Conservation (phyloP, 2,113 vertebrate genomes). For the Anolis sagrei region DNA sequence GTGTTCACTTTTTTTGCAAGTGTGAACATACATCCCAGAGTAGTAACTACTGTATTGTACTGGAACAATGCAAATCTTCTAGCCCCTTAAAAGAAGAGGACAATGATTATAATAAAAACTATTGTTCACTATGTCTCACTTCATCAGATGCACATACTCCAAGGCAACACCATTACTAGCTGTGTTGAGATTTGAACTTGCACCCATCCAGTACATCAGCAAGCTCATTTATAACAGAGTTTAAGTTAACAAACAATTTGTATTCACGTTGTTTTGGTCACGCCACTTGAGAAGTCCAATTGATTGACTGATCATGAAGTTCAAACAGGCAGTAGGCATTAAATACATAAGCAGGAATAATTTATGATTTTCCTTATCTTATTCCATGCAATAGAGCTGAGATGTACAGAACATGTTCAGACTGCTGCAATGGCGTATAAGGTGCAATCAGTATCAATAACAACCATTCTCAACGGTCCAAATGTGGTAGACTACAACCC, state of each 20-base stretch:
- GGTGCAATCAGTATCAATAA: background rate
- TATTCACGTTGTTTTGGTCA: constrained; percentile 11
- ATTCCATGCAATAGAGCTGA: background rate
- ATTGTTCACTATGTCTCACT: background rate
- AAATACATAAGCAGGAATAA: constrained; percentile 12
- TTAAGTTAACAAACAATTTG: background rate
- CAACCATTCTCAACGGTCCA: background rate
- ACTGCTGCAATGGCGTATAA: background rate
- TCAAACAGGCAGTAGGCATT: background rate
- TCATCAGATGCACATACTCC: background rate
- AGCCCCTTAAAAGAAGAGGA: background rate
- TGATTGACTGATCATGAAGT: background rate
- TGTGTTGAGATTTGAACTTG: background rate
- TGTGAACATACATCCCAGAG: background rate
- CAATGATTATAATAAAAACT: no score
- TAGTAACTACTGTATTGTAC: no score
- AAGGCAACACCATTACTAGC: background rate
- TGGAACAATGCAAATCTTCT: no score
- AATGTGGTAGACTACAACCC: background rate
- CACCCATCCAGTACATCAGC: background rate
- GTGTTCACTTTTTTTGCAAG: background rate
- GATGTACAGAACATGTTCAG: background rate
- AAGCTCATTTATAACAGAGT: background rate
- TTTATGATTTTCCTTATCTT: constrained; percentile 36
- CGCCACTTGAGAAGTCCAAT: background rate